Evolutionary conservation across 2,113 vertebrate genomes (phyloP).

Genomic region (Albula glossodonta): DNA sequence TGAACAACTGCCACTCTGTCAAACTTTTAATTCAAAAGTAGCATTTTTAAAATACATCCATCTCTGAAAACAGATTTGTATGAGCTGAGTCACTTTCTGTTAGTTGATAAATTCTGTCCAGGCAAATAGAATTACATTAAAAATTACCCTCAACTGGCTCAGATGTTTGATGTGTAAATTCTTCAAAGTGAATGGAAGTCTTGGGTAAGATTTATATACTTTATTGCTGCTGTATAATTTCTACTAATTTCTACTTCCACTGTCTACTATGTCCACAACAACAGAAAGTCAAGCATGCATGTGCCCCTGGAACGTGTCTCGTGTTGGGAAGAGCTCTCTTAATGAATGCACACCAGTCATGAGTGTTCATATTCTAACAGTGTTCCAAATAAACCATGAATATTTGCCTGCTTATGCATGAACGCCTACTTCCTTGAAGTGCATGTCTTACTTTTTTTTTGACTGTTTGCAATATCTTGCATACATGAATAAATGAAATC

Average conservation of each 20-base stretch:
- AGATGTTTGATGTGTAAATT: too few relatives aligned
- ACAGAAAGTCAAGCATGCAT: neutral
- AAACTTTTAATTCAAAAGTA: too few relatives aligned
- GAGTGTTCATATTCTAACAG: neutral
- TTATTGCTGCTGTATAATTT: too few relatives aligned
- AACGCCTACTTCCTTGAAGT: neutral
- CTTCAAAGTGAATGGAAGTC: too few relatives aligned
- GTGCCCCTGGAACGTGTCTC: neutral
- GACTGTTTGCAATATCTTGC: neutral
- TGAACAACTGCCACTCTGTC: too few relatives aligned
- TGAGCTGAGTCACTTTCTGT: too few relatives aligned
- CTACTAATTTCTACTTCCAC: neutral
- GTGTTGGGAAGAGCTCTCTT: neutral
- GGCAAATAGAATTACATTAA: too few relatives aligned
- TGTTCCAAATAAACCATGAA: neutral
- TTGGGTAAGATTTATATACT: too few relatives aligned
- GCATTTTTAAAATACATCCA: too few relatives aligned
- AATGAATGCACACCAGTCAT: neutral
- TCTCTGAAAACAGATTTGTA: too few relatives aligned
- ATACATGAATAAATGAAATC: constrained; percentile 22
- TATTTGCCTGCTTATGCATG: constrained; percentile 8
- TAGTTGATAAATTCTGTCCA: too few relatives aligned
- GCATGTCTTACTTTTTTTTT: neutral
- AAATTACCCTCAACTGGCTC: too few relatives aligned
- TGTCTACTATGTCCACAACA: neutral